phyloP scores from a whole-genome alignment of 2,113 vertebrate genomes.

The Poicephalus meyeri region DNA sequence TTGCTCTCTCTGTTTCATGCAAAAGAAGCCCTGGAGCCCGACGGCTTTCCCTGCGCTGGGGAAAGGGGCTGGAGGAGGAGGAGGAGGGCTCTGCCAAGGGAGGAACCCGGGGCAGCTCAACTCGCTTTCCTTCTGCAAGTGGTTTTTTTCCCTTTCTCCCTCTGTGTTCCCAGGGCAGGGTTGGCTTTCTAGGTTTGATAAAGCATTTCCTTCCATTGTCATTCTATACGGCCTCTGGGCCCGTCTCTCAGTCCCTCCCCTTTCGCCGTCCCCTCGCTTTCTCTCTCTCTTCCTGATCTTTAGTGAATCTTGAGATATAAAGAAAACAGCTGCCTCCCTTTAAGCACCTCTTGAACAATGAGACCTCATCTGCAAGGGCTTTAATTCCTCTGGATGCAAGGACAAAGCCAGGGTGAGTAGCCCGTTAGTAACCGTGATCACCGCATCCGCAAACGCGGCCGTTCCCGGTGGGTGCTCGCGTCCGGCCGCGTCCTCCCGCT shows the following conservation, averaged over 20 bases:
- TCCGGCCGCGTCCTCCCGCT: rapidly evolving
- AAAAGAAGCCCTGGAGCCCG: neutral
- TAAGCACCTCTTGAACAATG: constrained; percentile 31
- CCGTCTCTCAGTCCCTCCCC: constrained; percentile 62
- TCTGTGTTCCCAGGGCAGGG: constrained; percentile 63
- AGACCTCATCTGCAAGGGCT: constrained; percentile 33
- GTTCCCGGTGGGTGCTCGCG: neutral
- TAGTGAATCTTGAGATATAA: constrained; percentile 61
- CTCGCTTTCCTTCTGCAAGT: constrained; percentile 24
- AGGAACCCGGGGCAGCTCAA: constrained; percentile 4
- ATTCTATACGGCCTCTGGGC: constrained; percentile 69
- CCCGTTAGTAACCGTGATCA: neutral
- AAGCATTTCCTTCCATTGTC: constrained; percentile 76
- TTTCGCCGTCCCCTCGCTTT: constrained; percentile 35
- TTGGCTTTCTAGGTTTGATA: constrained; percentile 73
- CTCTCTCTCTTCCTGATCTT: constrained; percentile 59
- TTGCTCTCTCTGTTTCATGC: neutral
- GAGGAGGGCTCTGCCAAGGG: constrained; percentile 18
- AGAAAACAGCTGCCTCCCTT: constrained; percentile 56
- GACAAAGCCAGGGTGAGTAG: constrained; percentile 66
- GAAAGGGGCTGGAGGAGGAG: constrained; percentile 21
- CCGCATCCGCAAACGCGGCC: neutral
- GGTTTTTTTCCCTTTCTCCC: neutral
- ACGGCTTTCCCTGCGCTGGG: neutral
- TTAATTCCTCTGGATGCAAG: constrained; percentile 67